Evolutionary conservation across 1,140 invertebrate species (phyloP).

Genomic region (Phocides pigmalion): DNA sequence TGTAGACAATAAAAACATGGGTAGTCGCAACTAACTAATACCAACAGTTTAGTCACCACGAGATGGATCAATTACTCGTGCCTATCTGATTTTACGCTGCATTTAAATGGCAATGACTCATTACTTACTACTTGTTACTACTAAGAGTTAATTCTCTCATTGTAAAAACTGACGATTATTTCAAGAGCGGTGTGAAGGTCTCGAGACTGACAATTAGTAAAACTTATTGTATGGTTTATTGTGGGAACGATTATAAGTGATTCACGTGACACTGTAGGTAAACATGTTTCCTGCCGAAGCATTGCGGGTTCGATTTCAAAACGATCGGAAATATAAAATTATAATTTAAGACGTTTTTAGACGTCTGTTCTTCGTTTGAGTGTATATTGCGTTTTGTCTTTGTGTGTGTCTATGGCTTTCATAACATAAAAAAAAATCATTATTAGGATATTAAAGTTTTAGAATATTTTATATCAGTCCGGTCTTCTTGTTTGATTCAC

Average conservation of each 20-base stretch:
- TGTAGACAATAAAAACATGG: not conserved
- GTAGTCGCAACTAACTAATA: not conserved
- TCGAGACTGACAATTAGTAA: not conserved
- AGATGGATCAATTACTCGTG: slow-evolving; percentile 17
- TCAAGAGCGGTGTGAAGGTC: slow-evolving; percentile 27
- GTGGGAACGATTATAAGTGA: not conserved
- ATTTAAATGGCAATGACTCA: slow-evolving; percentile 24
- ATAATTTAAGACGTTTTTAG: no score
- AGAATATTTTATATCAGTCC: no score
- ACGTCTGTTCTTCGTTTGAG: no score
- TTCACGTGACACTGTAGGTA: not conserved
- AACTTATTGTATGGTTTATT: not conserved
- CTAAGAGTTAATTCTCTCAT: slow-evolving; percentile 20
- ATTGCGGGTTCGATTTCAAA: no score
- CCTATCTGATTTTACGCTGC: slow-evolving; percentile 29
- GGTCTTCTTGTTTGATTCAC: no score
- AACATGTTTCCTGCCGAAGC: not conserved
- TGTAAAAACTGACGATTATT: slow-evolving; percentile 17
- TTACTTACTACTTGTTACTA: slow-evolving; percentile 3
- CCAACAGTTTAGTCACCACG: slow-evolving; percentile 12
- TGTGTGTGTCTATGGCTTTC: no score
- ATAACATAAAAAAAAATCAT: no score
- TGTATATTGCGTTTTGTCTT: no score
- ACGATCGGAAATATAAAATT: no score
- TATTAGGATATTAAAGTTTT: no score